Conservation (phyloP, 2,113 vertebrate genomes). For the Micronycteris hirsuta region DNA sequence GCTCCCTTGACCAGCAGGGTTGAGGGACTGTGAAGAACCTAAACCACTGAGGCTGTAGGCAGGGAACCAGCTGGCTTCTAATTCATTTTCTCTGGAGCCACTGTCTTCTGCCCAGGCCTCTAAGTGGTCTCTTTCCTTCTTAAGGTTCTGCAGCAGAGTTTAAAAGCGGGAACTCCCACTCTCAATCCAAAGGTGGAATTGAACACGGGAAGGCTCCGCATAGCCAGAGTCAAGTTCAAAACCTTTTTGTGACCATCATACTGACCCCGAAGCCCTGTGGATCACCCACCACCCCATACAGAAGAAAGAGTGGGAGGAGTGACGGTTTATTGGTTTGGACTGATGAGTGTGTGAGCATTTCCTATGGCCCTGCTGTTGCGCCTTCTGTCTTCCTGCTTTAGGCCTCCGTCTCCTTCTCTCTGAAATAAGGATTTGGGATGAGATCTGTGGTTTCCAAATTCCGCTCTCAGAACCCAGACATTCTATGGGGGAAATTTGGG, state of each 20-base stretch:
- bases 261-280: not conserved
- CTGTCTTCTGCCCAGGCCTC: not conserved
- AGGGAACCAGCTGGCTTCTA: not conserved
- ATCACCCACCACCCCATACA: not conserved
- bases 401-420: not conserved
- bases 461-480: not conserved
- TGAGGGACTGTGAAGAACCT: not conserved
- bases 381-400: not conserved
- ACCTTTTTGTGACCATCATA: not conserved
- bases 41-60: not conserved
- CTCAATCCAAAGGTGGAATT: not conserved
- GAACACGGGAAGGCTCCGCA: not conserved
- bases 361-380: not conserved
- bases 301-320: not conserved
- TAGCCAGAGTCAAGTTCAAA: not conserved
- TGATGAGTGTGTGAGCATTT: fast-evolving
- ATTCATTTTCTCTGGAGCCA: not conserved
- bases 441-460: not conserved
- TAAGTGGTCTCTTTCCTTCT: not conserved
- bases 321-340: fast-evolving
- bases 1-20: not conserved
- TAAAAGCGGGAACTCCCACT: not conserved
- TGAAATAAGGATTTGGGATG: not conserved
- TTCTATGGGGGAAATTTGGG: not conserved
- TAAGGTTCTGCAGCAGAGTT: not conserved